Percentiles rank a stretch among this genome's conserved stretches.
Evolutionary conservation across 35 echinoderm and acorn worm species (phyloP).

Genomic region (Lytechinus variegatus): DNA sequence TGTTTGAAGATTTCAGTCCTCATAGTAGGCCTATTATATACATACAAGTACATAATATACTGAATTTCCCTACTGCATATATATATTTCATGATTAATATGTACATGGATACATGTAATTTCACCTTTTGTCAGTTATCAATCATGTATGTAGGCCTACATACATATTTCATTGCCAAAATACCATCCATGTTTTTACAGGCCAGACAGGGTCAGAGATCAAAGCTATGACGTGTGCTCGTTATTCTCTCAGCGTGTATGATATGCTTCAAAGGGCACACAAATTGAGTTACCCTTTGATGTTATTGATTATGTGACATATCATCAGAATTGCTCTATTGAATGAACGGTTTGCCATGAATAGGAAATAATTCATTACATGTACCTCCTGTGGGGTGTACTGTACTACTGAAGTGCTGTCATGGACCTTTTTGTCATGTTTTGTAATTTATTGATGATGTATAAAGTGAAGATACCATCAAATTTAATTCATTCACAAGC

Average conservation of each 20-base stretch:
- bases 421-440: not conserved
- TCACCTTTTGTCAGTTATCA: not conserved
- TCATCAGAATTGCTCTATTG: not conserved
- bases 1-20: too few species aligned
- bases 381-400: not conserved
- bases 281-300: not conserved
- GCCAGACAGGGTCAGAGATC: not conserved
- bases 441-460: too few species aligned
- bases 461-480: too few species aligned
- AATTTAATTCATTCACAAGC: too few species aligned
- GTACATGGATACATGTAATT: too few species aligned
- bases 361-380: not conserved
- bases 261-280: not conserved
- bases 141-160: not conserved
- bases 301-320: not conserved
- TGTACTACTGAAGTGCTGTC: not conserved
- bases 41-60: too few species aligned
- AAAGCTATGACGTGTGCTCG: not conserved
- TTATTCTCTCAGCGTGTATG: not conserved
- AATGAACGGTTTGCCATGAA: not conserved
- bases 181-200: too few species aligned
- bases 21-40: too few species aligned
- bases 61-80: too few species aligned
- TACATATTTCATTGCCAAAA: not conserved
- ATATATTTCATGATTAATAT: too few species aligned